Base-by-base conservation (phyloP, 2,797 vertebrate species). In the Paguma larvata region DNA sequence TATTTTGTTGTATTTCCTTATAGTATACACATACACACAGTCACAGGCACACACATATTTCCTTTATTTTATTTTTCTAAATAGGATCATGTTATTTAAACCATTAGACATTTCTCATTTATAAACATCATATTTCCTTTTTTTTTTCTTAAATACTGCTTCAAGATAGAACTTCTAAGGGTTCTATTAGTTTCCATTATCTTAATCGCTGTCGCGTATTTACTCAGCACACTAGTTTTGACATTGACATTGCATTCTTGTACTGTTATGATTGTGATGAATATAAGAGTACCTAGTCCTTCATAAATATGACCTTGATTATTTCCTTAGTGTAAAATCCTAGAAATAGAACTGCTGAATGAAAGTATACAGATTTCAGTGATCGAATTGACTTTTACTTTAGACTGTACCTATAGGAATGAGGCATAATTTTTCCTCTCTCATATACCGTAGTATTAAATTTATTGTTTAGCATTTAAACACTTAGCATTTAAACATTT, bases 271-370 rank as follows among this genome's bases (percentile, higher is more conserved):
- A 86, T 27, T 51, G 3, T 38, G 7, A 53, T 75, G 63, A 89
- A 86, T n/a, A n/a, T n/a, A 86, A 34, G 91, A 82, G 3, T 59
- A 84, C 38, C 15, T 86, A 65, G 27, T 56, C 41, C 12, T 92
- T 79, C 86, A 23, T 77, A 27, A 14, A 34, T 77, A 85, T 44
- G 70, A 83, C 32, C 19, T 84, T 65, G 63, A 87, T 84, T 67
- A 38, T 59, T 46, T 23, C 19, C 25, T 95, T 92, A 83, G 15
- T 77, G 5, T 91, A 83, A 78, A 87, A 77, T 53, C 87, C 77
- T 89, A 70, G 41, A 95, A 80, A 82, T 83, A 67, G 51, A 90
- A 95, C 70, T 93, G 83, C 67, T 87, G 67, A 87, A 73, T 85
- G 67, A 73, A 90, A 95, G 77, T 80, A 34, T 12, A 78, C 83